Evolutionary conservation across 1,140 invertebrate genomes (phyloP).

Genomic region (Coenobita brevimanus): DNA sequence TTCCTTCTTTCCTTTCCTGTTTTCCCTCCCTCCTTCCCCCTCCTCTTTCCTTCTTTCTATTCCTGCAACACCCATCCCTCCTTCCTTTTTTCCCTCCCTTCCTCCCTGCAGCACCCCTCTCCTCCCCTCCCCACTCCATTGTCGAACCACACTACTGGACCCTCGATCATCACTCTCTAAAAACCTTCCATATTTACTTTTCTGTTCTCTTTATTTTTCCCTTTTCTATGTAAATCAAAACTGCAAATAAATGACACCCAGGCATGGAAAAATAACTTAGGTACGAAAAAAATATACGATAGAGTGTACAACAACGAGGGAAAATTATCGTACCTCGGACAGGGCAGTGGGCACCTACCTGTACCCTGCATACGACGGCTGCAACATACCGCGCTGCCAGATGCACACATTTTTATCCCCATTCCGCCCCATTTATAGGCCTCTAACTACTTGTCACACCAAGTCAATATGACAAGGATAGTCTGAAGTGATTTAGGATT

Average conservation of each 20-base stretch:
- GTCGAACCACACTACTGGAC: neutral
- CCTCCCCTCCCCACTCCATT: neutral
- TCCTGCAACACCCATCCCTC: neutral
- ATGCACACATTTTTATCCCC: too few species aligned
- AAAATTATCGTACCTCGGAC: slow-evolving; percentile 35
- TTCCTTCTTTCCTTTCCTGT: neutral
- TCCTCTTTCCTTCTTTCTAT: neutral
- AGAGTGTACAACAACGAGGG: neutral
- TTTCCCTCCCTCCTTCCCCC: neutral
- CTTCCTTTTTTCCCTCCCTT: neutral
- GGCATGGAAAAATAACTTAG: neutral
- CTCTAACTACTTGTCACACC: too few species aligned
- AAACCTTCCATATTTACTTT: too few species aligned
- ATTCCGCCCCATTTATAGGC: too few species aligned
- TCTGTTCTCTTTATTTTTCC: too few species aligned
- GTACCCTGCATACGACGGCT: slow-evolving; percentile 38
- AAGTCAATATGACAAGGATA: too few species aligned
- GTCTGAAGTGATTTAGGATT: too few species aligned
- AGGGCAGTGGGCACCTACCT: slow-evolving; percentile 35
- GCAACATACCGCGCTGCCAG: slow-evolving; percentile 44
- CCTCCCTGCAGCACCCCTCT: neutral
- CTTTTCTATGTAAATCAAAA: too few species aligned
- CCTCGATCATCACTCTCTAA: neutral
- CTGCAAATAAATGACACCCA: too few species aligned
- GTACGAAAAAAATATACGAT: neutral